Evolutionary conservation across 2,797 vertebrate genomes (phyloP).

Genomic region (Avahi laniger): DNA sequence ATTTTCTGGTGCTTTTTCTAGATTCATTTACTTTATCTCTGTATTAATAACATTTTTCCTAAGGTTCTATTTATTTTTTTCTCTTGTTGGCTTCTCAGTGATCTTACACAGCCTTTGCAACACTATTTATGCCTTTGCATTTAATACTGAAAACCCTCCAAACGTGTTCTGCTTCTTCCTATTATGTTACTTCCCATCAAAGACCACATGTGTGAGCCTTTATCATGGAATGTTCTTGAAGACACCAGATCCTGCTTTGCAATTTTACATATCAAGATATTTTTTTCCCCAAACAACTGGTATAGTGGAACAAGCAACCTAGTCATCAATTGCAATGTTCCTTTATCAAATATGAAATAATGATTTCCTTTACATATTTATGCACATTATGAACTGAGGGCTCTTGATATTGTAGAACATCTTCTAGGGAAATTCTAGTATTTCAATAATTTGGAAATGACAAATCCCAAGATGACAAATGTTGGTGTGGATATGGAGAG

Average conservation of each 20-base stretch:
- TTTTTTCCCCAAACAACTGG: not conserved
- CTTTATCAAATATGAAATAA: not conserved
- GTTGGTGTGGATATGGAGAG: too few relatives aligned
- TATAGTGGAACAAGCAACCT: not conserved
- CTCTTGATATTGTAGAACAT: not conserved
- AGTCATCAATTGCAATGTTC: not conserved
- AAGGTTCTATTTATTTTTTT: not conserved
- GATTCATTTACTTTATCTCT: not conserved
- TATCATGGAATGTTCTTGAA: not conserved
- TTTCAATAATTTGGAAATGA: not conserved
- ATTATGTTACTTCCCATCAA: rapidly evolving
- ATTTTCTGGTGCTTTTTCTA: rapidly evolving
- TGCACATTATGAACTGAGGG: not conserved
- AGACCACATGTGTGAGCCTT: not conserved
- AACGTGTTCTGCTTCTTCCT: not conserved
- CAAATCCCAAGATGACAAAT: not conserved
- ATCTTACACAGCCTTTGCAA: not conserved
- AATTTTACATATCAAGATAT: not conserved
- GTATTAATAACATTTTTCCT: not conserved
- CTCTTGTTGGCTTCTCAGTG: not conserved
- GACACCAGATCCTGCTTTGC: not conserved
- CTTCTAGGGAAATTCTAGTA: not conserved
- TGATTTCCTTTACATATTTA: not conserved
- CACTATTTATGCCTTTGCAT: not conserved
- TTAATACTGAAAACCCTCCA: not conserved